Percentiles rank a stretch among this genome's conserved stretches.
phyloP scores from a whole-genome alignment of 2,113 vertebrate genomes.

The Scalopus aquaticus region DNA sequence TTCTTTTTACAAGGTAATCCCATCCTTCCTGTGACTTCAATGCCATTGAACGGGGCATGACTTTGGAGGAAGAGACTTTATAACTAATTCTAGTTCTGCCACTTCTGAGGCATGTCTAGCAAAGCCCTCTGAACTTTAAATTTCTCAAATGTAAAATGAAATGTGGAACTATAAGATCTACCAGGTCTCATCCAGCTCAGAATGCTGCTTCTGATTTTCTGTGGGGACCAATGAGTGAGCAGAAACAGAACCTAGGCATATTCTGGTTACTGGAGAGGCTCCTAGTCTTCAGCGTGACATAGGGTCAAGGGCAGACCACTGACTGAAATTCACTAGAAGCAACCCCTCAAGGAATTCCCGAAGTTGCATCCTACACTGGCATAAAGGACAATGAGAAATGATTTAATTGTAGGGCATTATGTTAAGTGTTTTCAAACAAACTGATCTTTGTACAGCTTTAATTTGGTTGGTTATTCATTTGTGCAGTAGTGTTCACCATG shows the following conservation, averaged over 20 bases:
- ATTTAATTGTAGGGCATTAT: neutral
- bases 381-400: neutral
- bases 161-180: neutral
- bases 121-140: neutral
- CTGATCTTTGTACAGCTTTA: neutral
- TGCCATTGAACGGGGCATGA: neutral
- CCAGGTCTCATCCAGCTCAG: neutral
- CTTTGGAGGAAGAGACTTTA: neutral
- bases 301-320: neutral
- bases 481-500: neutral
- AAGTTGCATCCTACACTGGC: neutral
- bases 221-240: neutral
- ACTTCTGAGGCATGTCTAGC: neutral
- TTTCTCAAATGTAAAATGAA: constrained; percentile 37
- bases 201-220: neutral
- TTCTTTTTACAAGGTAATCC: neutral
- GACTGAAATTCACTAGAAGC: neutral
- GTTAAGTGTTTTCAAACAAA: neutral
- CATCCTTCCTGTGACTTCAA: neutral
- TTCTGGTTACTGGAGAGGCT: neutral
- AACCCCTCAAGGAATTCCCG: neutral
- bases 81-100: neutral
- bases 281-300: neutral
- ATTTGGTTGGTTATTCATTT: neutral
- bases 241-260: neutral